A percentile compares a stretch with the other conserved stretches of the same genome.
Conservation (phyloP, 2,888 invertebrate species). For the Agrotis puta region DNA sequence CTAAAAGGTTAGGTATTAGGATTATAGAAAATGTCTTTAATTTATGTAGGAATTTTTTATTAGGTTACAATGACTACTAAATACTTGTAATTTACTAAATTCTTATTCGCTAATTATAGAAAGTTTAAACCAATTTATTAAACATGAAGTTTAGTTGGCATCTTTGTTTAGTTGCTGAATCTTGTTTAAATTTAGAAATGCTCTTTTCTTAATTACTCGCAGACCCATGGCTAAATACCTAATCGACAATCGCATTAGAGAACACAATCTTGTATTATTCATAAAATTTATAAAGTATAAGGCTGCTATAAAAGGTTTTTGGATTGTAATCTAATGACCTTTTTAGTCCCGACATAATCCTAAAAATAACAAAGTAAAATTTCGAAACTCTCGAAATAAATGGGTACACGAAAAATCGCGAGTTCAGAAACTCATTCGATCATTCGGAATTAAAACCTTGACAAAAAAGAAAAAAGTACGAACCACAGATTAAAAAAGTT, state of each 20-base stretch:
- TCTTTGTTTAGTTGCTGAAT: too few relatives aligned
- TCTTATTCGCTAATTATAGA: background rate
- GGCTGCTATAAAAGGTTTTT: background rate
- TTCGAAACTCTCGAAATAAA: background rate
- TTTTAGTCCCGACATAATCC: background rate
- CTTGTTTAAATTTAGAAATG: too few relatives aligned
- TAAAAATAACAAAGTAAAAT: background rate
- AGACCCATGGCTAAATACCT: background rate
- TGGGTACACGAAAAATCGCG: background rate
- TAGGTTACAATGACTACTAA: background rate
- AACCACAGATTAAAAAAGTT: slow-evolving; percentile 1
- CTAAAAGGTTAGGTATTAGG: background rate
- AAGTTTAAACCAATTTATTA: background rate
- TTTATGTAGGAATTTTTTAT: background rate
- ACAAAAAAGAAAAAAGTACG: slow-evolving; percentile 10
- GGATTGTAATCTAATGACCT: background rate
- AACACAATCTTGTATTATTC: background rate
- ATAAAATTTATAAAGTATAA: background rate
- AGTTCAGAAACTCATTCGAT: background rate
- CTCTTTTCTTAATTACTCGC: background rate
- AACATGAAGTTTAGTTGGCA: too few relatives aligned
- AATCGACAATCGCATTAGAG: background rate
- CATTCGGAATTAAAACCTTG: slow-evolving; percentile 5
- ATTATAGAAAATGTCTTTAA: background rate
- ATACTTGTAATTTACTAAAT: slow-evolving; percentile 2